Evolutionary conservation across 2,797 vertebrate genomes (phyloP).

Genomic region (Sebastes itinus): DNA sequence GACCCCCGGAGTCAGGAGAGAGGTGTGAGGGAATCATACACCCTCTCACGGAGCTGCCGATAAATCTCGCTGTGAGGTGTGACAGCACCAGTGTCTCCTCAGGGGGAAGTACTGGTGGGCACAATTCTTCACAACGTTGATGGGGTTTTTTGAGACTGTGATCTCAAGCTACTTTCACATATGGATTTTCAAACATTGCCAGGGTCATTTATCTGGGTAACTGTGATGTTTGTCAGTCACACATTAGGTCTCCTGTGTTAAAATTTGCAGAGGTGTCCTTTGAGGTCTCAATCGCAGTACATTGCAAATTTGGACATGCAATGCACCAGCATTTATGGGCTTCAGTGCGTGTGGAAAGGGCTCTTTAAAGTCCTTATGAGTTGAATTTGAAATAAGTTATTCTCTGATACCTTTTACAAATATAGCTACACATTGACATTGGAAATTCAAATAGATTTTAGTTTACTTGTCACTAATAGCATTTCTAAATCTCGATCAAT

Average conservation of each 20-base stretch:
- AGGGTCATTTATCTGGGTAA: neutral
- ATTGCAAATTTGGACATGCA: neutral
- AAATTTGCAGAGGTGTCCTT: neutral
- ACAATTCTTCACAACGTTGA: conserved; percentile 20
- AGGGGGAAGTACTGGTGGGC: conserved; percentile 32
- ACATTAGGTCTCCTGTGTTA: neutral
- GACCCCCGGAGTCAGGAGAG: conserved; percentile 71
- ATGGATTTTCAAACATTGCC: neutral
- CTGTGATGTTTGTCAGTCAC: conserved; percentile 2
- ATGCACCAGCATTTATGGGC: neutral
- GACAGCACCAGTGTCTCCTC: conserved; percentile 38
- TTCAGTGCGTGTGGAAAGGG: neutral
- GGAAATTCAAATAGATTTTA: neutral
- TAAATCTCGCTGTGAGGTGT: conserved; percentile 68
- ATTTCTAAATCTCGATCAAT: neutral
- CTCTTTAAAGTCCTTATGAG: neutral
- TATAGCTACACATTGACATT: neutral
- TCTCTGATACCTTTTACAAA: neutral
- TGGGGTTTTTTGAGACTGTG: conserved; percentile 1
- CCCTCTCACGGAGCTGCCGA: conserved; percentile 49
- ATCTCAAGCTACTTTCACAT: conserved; percentile 5
- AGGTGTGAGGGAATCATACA: conserved; percentile 67
- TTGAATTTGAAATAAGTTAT: neutral
- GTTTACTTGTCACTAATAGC: neutral
- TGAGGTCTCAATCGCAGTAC: neutral